These are phyloP conservation scores for Heliocidaris tuberculata DNA, from an alignment of 35 echinoderm and acorn worm genomes.

Conservation along the genomic window DNA sequence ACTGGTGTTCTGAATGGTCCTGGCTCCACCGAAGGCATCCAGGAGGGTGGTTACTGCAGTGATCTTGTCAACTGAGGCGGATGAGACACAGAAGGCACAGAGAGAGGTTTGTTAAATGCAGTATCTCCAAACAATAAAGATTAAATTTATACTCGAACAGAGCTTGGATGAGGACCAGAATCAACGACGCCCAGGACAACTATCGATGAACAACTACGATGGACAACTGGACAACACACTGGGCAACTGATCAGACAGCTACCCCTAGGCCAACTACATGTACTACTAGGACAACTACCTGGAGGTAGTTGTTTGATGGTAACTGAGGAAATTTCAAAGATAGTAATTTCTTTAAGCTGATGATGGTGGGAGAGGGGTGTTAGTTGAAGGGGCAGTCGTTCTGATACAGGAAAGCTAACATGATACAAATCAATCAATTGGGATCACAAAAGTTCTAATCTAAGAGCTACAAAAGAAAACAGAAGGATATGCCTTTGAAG, in stretches of 20 bases:
- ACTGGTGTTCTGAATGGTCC: conserved; percentile 83
- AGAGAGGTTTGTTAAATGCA: not conserved
- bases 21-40: conserved; percentile 83
- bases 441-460: not conserved
- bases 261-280: no score
- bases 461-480: not conserved
- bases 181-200: no score
- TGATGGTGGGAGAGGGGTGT: not conserved
- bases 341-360: not conserved
- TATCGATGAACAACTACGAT: no score
- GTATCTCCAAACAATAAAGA: not conserved
- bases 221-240: no score
- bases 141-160: not conserved
- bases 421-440: no score
- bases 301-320: no score
- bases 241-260: no score
- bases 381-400: not conserved
- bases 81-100: conserved; percentile 6
- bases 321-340: not conserved
- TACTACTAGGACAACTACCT: no score
- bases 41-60: conserved; percentile 74
- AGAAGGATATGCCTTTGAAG: not conserved
- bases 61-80: conserved; percentile 77
- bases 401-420: not conserved
- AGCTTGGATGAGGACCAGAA: not conserved